A percentile compares a stretch with the other conserved stretches of the same genome.
phyloP scores from a whole-genome alignment of 2,113 vertebrate species.

The Cacatua alba region DNA sequence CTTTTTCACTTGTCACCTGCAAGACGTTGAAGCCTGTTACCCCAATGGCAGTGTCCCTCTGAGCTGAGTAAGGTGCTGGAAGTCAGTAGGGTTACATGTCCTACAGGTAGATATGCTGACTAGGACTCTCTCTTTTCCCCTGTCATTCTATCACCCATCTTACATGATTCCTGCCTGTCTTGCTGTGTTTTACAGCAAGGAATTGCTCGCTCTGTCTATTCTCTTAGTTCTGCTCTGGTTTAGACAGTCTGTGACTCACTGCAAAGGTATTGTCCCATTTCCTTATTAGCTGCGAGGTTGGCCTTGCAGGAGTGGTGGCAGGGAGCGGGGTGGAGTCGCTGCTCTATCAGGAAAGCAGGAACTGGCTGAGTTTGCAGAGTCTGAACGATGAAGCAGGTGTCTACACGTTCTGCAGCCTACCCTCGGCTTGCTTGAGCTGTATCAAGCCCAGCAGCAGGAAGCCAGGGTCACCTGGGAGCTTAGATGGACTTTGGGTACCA shows the following conservation, averaged over 20 bases:
- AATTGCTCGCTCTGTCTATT: fast-evolving
- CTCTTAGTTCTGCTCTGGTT: not conserved
- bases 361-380: not conserved
- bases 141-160: not conserved
- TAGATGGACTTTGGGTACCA: fast-evolving
- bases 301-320: not conserved
- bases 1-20: not conserved
- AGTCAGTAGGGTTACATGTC: not conserved
- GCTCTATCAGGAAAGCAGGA: not conserved
- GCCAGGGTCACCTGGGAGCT: not conserved
- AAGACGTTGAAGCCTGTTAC: not conserved
- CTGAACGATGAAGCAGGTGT: not conserved
- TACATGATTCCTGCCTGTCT: fast-evolving
- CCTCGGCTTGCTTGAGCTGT: fast-evolving
- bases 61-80: not conserved
- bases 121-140: not conserved
- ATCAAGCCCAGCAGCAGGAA: fast-evolving
- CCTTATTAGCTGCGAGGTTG: not conserved
- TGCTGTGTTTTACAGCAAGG: not conserved
- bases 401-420: not conserved
- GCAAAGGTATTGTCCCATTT: not conserved
- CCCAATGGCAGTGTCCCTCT: not conserved
- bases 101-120: not conserved
- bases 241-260: not conserved
- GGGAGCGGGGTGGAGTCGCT: not conserved